A percentile compares a stretch with the other conserved stretches of the same genome.
Evolutionary conservation across 2,797 vertebrate genomes (phyloP).

Genomic region (Anabas testudineus): DNA sequence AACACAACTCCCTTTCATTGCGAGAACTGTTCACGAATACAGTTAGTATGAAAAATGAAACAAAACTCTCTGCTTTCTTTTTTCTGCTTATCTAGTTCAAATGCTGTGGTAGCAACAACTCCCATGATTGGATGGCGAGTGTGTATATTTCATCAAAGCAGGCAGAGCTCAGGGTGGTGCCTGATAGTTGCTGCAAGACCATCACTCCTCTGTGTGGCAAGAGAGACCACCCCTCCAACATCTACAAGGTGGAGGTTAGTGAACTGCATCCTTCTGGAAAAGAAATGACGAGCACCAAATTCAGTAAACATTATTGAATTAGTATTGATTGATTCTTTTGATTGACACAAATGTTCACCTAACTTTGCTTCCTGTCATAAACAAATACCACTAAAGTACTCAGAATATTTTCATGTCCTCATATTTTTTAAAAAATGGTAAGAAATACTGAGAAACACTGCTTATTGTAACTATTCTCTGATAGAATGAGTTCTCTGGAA

Average conservation of each 20-base stretch:
- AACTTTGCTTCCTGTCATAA: neutral
- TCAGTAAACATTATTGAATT: neutral
- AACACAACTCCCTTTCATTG: neutral
- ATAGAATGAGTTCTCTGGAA: conserved; percentile 29
- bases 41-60: neutral
- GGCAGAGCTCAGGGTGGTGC: conserved; percentile 81
- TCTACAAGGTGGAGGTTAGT: conserved; percentile 92
- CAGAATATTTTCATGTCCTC: neutral
- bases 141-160: conserved; percentile 75
- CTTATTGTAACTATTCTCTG: conserved; percentile 17
- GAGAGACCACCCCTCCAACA: conserved; percentile 91
- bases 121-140: conserved; percentile 86
- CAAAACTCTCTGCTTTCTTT: neutral
- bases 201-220: conserved; percentile 83
- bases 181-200: conserved; percentile 92
- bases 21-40: neutral
- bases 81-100: conserved; percentile 82
- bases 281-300: neutral
- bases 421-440: neutral
- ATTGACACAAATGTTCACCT: neutral
- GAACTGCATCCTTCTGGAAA: neutral
- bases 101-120: conserved; percentile 91
- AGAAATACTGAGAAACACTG: neutral
- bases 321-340: neutral
- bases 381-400: neutral